Percentiles rank a stretch among this genome's conserved stretches.
Evolutionary conservation across 2,797 vertebrate species (phyloP).

Genomic region (Ataeniobius toweri): DNA sequence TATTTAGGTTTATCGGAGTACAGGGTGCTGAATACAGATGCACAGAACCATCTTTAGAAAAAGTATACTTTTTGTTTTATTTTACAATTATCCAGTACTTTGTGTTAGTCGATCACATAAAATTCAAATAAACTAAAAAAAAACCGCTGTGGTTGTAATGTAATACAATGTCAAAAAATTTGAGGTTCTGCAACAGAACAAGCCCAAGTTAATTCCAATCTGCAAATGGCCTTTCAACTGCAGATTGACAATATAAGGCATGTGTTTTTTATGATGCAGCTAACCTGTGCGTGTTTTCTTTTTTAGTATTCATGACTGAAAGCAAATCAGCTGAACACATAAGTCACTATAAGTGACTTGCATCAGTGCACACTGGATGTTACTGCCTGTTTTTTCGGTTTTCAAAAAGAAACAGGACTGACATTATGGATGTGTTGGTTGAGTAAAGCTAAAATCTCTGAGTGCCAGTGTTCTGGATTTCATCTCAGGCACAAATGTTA

Average conservation of each 20-base stretch:
- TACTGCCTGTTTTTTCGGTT: slow-evolving; percentile 42
- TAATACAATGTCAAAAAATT: not conserved
- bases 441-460: slow-evolving; percentile 60
- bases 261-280: slow-evolving; percentile 1
- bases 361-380: slow-evolving; percentile 62
- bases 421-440: slow-evolving; percentile 67
- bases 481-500: slow-evolving; percentile 56
- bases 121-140: no score
- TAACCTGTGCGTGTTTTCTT: not conserved
- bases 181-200: not conserved
- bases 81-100: not conserved
- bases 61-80: not conserved
- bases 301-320: slow-evolving; percentile 12
- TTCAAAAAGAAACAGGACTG: slow-evolving; percentile 48
- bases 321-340: slow-evolving; percentile 35
- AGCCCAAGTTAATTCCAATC: not conserved
- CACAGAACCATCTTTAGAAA: not conserved
- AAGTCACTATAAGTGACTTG: slow-evolving; percentile 34
- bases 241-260: not conserved
- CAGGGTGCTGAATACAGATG: not conserved
- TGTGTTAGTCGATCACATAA: not conserved
- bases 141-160: no score
- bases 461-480: slow-evolving; percentile 63
- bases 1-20: no score
- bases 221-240: not conserved